phyloP scores from a whole-genome alignment of 2,797 vertebrate species.

The Margarornis squamiger region DNA sequence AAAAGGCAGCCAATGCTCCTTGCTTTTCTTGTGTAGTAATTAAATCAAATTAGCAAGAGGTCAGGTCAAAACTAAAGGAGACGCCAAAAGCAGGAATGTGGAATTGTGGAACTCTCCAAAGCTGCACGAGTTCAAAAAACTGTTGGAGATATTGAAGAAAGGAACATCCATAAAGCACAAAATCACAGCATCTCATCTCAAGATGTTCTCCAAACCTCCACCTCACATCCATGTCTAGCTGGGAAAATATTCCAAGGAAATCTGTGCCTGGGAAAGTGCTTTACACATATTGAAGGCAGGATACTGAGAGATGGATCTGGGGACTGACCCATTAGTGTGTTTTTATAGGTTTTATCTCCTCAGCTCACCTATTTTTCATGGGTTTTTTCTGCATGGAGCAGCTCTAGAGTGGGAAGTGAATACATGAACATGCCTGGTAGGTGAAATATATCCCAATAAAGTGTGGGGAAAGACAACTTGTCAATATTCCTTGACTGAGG shows the following conservation, averaged over 20 bases:
- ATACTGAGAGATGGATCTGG: background rate
- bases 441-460: background rate
- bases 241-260: background rate
- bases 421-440: background rate
- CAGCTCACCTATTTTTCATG: background rate
- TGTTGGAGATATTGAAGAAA: background rate
- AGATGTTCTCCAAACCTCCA: background rate
- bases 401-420: background rate
- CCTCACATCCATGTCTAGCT: background rate
- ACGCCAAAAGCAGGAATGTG: background rate
- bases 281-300: background rate
- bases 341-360: background rate
- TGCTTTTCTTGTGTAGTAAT: background rate
- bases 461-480: background rate
- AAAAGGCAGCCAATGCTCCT: background rate
- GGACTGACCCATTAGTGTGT: background rate
- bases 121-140: accelerated
- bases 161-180: background rate
- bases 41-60: background rate
- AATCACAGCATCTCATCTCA: background rate
- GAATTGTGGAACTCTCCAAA: background rate
- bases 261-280: background rate
- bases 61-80: background rate
- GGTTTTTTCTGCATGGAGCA: background rate
- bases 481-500: background rate